A percentile compares a stretch with the other conserved stretches of the same genome.
These are phyloP conservation scores for Periplaneta americana DNA, from an alignment of 1,140 invertebrate species.

Conservation along the genomic window DNA sequence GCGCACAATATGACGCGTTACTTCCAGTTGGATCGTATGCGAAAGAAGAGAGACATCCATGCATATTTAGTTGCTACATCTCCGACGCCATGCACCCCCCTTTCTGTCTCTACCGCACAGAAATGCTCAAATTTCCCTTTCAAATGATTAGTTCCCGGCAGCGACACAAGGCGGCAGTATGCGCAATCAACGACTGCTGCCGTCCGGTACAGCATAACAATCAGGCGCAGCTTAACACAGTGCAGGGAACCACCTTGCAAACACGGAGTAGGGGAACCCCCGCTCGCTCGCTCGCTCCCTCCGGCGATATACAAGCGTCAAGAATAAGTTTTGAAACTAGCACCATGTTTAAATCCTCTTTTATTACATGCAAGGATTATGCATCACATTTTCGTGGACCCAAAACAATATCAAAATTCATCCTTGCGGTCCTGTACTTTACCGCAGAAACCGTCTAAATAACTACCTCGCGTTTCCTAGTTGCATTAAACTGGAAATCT, in stretches of 20 bases:
- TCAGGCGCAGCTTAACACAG: not conserved
- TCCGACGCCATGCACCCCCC: not conserved
- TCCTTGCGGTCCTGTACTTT: too few relatives aligned
- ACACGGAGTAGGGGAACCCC: not conserved
- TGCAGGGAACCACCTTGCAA: not conserved
- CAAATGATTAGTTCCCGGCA: not conserved
- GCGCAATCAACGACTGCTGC: not conserved
- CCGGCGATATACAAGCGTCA: too few relatives aligned
- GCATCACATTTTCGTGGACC: not conserved
- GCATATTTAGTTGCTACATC: not conserved
- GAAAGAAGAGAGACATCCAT: not conserved
- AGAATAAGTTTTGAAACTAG: not conserved
- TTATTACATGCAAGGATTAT: not conserved
- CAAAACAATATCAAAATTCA: too few relatives aligned
- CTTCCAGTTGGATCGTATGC: not conserved
- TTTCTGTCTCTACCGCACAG: not conserved
- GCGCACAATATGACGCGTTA: not conserved
- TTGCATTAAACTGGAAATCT: too few relatives aligned
- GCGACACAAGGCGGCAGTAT: not conserved
- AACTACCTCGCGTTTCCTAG: too few relatives aligned
- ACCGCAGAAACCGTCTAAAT: too few relatives aligned
- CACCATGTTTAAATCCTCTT: not conserved
- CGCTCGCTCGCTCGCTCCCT: too few relatives aligned
- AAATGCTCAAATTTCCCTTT: not conserved
- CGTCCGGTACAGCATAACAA: not conserved